These are phyloP conservation scores for Aplidium turbinatum DNA, from an alignment of 23 tunicate species.

Conservation along the genomic window DNA sequence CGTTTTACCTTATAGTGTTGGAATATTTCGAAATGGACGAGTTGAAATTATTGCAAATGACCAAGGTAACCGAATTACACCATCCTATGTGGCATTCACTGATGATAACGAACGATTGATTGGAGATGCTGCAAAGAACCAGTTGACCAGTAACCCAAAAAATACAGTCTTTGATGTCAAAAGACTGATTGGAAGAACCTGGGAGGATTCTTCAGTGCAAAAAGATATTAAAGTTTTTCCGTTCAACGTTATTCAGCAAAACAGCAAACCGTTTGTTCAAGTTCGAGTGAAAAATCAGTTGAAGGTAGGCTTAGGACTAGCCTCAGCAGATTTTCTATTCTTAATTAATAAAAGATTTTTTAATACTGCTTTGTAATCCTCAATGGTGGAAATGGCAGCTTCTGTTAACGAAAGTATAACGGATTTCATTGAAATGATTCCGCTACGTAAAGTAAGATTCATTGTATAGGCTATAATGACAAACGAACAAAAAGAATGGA, in stretches of 20 bases:
- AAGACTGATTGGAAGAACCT: constrained; percentile 51
- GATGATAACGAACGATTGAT: constrained; percentile 51
- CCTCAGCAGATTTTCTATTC: no score
- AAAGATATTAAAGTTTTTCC: constrained; percentile 55
- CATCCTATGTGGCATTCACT: constrained; percentile 76
- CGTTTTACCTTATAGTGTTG: constrained; percentile 48
- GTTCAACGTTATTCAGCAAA: constrained; percentile 35
- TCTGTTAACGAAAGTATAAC: no score
- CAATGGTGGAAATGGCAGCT: no score
- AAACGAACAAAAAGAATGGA: no score
- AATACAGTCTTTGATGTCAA: constrained; percentile 71
- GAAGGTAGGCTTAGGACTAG: no score
- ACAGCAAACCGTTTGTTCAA: constrained; percentile 50
- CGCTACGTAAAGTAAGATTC: no score
- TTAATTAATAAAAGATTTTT: no score
- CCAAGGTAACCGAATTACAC: constrained; percentile 74
- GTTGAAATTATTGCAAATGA: constrained; percentile 58
- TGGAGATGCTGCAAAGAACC: constrained; percentile 79
- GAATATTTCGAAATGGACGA: constrained; percentile 50
- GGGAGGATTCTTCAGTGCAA: constrained; percentile 36
- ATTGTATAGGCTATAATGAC: no score
- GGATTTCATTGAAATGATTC: no score
- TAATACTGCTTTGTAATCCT: no score
- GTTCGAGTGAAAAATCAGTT: constrained; percentile 32
- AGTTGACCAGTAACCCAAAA: constrained; percentile 59